Percentiles rank a stretch among this genome's conserved stretches.
phyloP scores from a whole-genome alignment of 64 coral and sea anemone genomes.

The Acropora yongei region DNA sequence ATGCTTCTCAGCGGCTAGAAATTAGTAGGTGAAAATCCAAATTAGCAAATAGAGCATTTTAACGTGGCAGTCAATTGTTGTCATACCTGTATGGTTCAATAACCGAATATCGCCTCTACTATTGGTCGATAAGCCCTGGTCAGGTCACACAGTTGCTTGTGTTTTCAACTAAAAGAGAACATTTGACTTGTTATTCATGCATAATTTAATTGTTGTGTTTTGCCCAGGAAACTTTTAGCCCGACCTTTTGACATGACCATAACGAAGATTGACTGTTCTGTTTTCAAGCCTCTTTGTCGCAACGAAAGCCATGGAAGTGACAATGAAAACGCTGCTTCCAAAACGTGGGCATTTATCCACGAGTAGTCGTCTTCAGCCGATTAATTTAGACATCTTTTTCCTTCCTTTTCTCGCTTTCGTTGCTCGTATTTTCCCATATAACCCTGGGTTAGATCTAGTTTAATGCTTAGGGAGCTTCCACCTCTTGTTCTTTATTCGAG shows the following conservation, averaged over 20 bases:
- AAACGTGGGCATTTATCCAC: neutral
- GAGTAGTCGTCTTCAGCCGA: too few species aligned
- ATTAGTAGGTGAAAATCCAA: slow-evolving; percentile 5
- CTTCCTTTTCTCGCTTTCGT: too few species aligned
- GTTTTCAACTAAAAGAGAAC: slow-evolving; percentile 2
- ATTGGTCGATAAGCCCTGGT: neutral
- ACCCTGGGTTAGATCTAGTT: too few species aligned
- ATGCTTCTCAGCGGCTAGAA: neutral
- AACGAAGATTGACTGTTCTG: neutral
- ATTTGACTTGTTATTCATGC: slow-evolving; percentile 6
- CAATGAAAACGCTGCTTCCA: neutral
- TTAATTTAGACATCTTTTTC: too few species aligned
- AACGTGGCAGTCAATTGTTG: slow-evolving; percentile 27
- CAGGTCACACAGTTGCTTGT: neutral
- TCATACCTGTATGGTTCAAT: slow-evolving; percentile 22
- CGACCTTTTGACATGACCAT: neutral
- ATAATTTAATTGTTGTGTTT: slow-evolving; percentile 38
- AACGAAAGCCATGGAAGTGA: neutral
- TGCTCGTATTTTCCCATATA: too few species aligned
- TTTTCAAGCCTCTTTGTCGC: neutral
- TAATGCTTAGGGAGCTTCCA: too few species aligned
- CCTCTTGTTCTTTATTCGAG: too few species aligned
- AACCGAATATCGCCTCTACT: neutral
- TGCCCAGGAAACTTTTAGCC: neutral
- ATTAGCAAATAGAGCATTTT: neutral